Evolutionary conservation across 2,888 invertebrate species (phyloP), one percentile per base, ranked within the genome.

Genomic region (Eupithecia centaureata): DNA sequence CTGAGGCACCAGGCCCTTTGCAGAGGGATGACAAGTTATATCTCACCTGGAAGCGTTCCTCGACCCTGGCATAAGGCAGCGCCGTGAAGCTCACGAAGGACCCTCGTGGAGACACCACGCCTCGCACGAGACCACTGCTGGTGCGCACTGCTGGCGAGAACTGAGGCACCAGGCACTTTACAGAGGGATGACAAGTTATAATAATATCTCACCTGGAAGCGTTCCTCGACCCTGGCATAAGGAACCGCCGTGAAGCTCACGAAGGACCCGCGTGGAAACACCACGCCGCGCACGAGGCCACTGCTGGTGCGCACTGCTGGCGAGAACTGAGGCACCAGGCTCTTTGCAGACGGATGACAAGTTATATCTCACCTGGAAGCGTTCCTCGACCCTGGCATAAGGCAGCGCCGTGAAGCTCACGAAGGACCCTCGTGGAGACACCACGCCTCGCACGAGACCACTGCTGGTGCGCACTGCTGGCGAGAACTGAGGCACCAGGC

Each of bases 401-500:
- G 91, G 90, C 59, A 92, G 85, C 3, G 82, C 83, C 1, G 83
- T 73, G 68, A 87, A 92, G 35, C 82, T 78, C 1, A 63, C 75
- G 51, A 86, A 78, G 1, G 83, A 76, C 25, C 91, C 91, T 51
- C 85, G 84, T 1, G 80, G 82, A 0, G 87, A 79, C 5, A 91
- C 70, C 13, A 72, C 65, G 1, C 89, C 91, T 22, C 88, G 79
- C 69, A 87, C 75, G 67, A 79, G 75, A 2, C 91, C 91, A n/a
- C 82, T 80, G 73, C 77, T 75, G 54, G 86, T 77, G 5, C 76
- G 79, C 71, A 91, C 73, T 56, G 79, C 76, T 22, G 65, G 54
- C 35, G 88, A 86, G 42, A 86, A 88, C 78, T 90, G 90, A n/a
- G 82, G 85, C 67, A 88, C 84, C 73, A 90, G 65, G 51, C 89